Percentiles rank a stretch among this genome's conserved stretches.
Evolutionary conservation across 2,797 vertebrate species (phyloP).

Genomic region (Hypotaenidia philippensis): DNA sequence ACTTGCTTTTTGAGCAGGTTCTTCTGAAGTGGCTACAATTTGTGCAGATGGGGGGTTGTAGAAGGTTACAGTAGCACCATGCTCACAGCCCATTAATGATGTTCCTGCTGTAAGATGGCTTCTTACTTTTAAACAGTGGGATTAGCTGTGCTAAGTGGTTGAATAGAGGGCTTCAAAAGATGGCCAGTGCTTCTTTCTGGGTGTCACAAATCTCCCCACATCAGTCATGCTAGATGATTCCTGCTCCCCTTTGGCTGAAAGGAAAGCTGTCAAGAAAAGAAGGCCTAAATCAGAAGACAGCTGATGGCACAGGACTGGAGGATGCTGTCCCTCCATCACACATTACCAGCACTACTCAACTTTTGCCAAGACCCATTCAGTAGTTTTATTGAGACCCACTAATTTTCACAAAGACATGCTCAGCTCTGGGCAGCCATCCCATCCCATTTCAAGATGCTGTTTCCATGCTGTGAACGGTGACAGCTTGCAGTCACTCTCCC

Average conservation of each 20-base stretch:
- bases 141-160: not conserved
- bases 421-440: not conserved
- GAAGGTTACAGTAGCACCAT: not conserved
- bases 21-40: not conserved
- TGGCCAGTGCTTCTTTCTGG: not conserved
- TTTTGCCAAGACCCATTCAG: not conserved
- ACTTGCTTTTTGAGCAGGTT: not conserved
- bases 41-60: fast-evolving
- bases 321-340: not conserved
- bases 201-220: not conserved
- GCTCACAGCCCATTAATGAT: not conserved
- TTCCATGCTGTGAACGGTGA: not conserved
- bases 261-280: not conserved
- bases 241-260: not conserved
- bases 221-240: not conserved
- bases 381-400: not conserved
- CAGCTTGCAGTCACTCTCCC: not conserved
- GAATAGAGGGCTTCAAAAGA: not conserved
- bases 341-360: not conserved
- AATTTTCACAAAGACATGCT: not conserved
- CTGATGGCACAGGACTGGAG: not conserved
- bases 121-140: not conserved
- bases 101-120: not conserved
- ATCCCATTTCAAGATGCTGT: not conserved
- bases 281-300: not conserved